phyloP scores from a whole-genome alignment of 2,113 vertebrate genomes.

The Ciconia boyciana region DNA sequence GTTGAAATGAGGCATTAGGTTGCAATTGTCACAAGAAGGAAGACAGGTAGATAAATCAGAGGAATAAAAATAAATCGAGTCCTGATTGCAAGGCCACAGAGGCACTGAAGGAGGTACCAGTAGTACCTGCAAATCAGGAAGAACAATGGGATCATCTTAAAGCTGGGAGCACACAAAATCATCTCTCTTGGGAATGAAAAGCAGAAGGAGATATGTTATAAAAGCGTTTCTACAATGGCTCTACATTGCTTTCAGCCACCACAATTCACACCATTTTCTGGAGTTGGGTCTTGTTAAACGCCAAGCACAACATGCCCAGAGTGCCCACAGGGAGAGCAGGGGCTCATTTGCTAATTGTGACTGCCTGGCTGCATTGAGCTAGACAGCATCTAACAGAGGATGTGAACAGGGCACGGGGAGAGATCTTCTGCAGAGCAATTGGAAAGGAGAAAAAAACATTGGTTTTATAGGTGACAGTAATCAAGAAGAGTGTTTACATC shows the following conservation, averaged over 20 bases:
- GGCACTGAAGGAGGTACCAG: neutral
- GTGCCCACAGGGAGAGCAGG: neutral
- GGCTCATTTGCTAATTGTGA: neutral
- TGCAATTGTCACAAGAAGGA: neutral
- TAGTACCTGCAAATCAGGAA: neutral
- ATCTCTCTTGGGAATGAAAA: neutral
- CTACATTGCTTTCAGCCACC: neutral
- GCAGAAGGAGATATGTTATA: neutral
- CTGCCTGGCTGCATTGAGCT: neutral
- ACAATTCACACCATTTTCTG: neutral
- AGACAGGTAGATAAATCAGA: neutral
- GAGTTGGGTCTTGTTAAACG: neutral
- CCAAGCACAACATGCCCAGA: rapidly evolving
- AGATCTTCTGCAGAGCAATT: neutral
- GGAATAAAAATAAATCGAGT: neutral
- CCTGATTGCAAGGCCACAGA: neutral
- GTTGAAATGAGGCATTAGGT: neutral
- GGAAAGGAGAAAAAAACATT: neutral
- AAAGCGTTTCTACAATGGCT: neutral
- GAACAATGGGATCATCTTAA: neutral
- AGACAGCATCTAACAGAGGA: neutral
- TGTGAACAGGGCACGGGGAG: neutral
- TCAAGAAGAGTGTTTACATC: neutral
- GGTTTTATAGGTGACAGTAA: neutral
- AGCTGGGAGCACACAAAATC: neutral